Conservation (phyloP, 2,888 invertebrate genomes). For the Metalampra italica region DNA sequence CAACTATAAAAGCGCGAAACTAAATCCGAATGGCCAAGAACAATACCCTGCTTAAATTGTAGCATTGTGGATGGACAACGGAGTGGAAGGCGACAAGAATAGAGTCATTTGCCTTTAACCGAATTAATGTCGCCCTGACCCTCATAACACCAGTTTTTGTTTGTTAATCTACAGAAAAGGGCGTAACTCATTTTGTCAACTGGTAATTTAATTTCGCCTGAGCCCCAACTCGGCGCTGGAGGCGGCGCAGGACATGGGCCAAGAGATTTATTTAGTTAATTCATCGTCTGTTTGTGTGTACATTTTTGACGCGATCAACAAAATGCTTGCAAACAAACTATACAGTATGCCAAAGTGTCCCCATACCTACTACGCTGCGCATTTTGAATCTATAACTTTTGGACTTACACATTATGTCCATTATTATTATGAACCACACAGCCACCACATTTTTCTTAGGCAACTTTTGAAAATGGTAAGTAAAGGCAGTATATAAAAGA, state of each 20-base stretch:
- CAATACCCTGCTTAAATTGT: constrained; percentile 66
- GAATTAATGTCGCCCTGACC: constrained; percentile 69
- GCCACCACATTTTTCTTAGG: too few relatives aligned
- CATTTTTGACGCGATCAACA: constrained; percentile 33
- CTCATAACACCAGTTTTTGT: constrained; percentile 76
- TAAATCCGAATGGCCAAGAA: constrained; percentile 69
- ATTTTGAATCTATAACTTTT: too few relatives aligned
- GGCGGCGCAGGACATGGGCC: constrained; percentile 51
- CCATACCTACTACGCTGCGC: too few relatives aligned
- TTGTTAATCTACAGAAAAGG: constrained; percentile 78
- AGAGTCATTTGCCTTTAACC: constrained; percentile 75
- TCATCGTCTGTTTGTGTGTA: constrained; percentile 51
- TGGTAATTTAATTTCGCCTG: constrained; percentile 74
- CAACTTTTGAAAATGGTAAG: too few relatives aligned
- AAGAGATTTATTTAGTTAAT: constrained; percentile 61
- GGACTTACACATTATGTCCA: too few relatives aligned
- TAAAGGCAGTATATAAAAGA: too few relatives aligned
- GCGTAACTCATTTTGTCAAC: constrained; percentile 78
- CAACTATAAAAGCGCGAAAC: constrained; percentile 66
- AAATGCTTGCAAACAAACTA: too few relatives aligned
- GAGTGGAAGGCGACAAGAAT: constrained; percentile 58
- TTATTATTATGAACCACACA: too few relatives aligned
- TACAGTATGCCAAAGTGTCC: too few relatives aligned
- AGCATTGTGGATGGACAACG: constrained; percentile 56
- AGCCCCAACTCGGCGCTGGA: constrained; percentile 51